Evolutionary conservation across 2,797 vertebrate species (phyloP).

Genomic region (Somateria mollissima): DNA sequence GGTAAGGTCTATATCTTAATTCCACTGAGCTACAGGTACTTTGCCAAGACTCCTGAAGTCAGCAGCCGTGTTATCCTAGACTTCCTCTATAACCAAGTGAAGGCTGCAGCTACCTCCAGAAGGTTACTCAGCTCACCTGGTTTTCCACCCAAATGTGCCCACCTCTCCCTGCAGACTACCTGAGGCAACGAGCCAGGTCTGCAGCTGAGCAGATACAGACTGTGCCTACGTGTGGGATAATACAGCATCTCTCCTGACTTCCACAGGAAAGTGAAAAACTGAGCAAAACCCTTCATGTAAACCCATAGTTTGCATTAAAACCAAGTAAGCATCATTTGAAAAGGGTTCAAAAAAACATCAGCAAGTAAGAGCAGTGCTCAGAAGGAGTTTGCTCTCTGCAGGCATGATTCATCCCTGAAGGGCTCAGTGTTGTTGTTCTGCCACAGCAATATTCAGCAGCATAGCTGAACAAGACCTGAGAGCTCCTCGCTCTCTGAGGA

Average conservation of each 20-base stretch:
- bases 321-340: background rate
- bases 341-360: background rate
- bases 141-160: background rate
- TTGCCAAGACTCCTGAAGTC: background rate
- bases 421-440: background rate
- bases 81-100: background rate
- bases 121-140: background rate
- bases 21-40: background rate
- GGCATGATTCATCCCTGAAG: background rate
- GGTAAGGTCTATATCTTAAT: background rate
- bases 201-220: background rate
- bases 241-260: background rate
- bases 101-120: background rate
- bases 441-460: background rate
- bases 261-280: accelerated
- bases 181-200: background rate
- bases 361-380: background rate
- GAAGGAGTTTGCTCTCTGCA: background rate
- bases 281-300: background rate
- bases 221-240: background rate
- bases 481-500: background rate
- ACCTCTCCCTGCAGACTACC: background rate
- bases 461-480: background rate
- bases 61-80: background rate
- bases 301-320: background rate